Percentiles rank a stretch among this genome's conserved stretches.
Conservation (phyloP, 1,140 invertebrate species). For the Drosophila navojoa region DNA sequence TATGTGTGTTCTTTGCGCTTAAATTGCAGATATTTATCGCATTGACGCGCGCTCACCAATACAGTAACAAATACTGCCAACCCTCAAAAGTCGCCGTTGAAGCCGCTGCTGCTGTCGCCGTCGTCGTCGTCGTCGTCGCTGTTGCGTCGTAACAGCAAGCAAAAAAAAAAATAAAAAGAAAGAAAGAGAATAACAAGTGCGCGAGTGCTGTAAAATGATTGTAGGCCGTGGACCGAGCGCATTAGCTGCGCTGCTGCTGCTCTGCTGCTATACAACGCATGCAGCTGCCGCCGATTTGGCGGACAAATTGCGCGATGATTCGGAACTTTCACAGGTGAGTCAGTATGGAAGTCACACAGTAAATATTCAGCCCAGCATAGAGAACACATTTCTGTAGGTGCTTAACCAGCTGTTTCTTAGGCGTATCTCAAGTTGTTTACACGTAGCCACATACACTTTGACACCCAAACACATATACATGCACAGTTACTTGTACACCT, state of each 20-base stretch:
- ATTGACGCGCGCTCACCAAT: slow-evolving; percentile 31
- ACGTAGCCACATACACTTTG: not conserved
- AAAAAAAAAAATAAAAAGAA: slow-evolving; percentile 5
- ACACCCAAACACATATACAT: slow-evolving; percentile 2
- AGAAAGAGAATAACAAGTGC: slow-evolving; percentile 42
- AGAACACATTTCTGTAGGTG: slow-evolving; percentile 38
- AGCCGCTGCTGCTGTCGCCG: slow-evolving; percentile 12
- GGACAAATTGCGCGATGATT: slow-evolving; percentile 84
- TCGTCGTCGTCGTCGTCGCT: not conserved
- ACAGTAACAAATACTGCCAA: slow-evolving; percentile 70
- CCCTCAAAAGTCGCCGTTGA: slow-evolving; percentile 36
- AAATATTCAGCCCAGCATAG: slow-evolving; percentile 34
- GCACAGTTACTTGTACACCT: not conserved
- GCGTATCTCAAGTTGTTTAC: slow-evolving; percentile 28
- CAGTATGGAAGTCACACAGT: slow-evolving; percentile 27
- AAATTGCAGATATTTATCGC: slow-evolving; percentile 68
- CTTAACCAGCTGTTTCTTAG: slow-evolving; percentile 29
- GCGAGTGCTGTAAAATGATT: slow-evolving; percentile 56
- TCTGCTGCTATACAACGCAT: slow-evolving; percentile 48
- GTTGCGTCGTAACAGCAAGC: slow-evolving; percentile 24
- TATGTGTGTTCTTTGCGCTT: slow-evolving; percentile 48
- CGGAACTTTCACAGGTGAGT: slow-evolving; percentile 85
- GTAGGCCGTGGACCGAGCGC: slow-evolving; percentile 37
- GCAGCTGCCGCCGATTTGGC: slow-evolving; percentile 66
- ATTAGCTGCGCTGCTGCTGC: slow-evolving; percentile 61